Evolutionary conservation across 2,797 vertebrate genomes (phyloP), one percentile per base, ranked within the genome.

Genomic region (Tarsius wallacei): DNA sequence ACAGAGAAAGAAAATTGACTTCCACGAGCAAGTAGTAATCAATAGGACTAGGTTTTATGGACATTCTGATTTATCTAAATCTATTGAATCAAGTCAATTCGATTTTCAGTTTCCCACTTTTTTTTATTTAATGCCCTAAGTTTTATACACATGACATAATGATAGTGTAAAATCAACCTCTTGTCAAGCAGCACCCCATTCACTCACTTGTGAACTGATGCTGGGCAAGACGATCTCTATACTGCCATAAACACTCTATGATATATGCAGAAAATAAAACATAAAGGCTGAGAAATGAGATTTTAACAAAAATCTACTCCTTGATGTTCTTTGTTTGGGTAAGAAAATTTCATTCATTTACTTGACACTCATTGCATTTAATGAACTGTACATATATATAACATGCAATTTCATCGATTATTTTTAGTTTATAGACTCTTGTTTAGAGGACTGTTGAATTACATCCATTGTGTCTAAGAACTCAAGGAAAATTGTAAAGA

Each of bases 41-140:
- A 0, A 13, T 31, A 28, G 10, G 19, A 42, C 1, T 17, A 12
- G 11, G 5, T 6, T 2, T 57, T 55, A 26, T 17, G n/a, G 49
- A 26, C 4, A 14, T 13, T 55, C 7, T 26, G 4, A 33, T 21
- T 42, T 16, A 31, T 68, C 26, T 2, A n/a, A 15, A 76, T n/a
- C 14, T 66, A 24, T 51, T 31, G 49, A 81, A 4, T 13, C 9
- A 22, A 71, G 49, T 13, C 24, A 42, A 7, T 28, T 61, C 42
- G 28, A 15, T 42, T 22, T 36, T 13, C 14, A 15, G 7, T 28
- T 63, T 64, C 19, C 19, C 61, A 4, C 55, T 36, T 77, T 33
- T 77, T 64, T n/a, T 16, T 28, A 12, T 8, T 70, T 33, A 24
- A 0, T n/a, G 17, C 33, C 55, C 49, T 21, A 3, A 19, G 24